Conservation (phyloP, 1,140 invertebrate genomes). For the Musca vetustissima region DNA sequence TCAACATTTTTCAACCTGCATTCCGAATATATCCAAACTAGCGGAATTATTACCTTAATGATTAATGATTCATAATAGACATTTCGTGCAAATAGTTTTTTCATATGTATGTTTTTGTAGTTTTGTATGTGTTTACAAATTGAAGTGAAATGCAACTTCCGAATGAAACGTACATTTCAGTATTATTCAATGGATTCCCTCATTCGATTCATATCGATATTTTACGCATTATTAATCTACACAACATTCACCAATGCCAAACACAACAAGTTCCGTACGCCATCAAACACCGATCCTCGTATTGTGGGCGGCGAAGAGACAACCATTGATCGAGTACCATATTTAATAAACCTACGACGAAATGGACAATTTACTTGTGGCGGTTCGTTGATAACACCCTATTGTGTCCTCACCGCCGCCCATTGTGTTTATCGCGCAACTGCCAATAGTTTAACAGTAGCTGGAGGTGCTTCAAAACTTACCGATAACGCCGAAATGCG, state of each 20-base stretch:
- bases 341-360: slow-evolving; percentile 40
- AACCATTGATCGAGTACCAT: slow-evolving; percentile 38
- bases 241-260: neutral
- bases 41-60: too few relatives aligned
- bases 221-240: too few relatives aligned
- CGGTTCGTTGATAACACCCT: slow-evolving; percentile 39
- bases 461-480: slow-evolving; percentile 42
- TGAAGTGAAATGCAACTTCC: neutral
- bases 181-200: neutral
- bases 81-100: neutral
- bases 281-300: slow-evolving; percentile 17
- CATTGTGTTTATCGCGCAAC: slow-evolving; percentile 34
- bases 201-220: neutral
- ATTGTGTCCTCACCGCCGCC: slow-evolving; percentile 42
- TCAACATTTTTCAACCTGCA: too few relatives aligned
- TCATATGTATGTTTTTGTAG: too few relatives aligned
- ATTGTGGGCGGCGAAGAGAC: slow-evolving; percentile 44
- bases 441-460: slow-evolving; percentile 34
- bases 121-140: too few relatives aligned
- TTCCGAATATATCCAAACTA: too few relatives aligned
- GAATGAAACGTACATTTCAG: neutral
- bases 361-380: slow-evolving; percentile 40
- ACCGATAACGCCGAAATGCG: slow-evolving; percentile 21
- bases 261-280: neutral
- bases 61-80: neutral